Percentiles rank a stretch among this genome's conserved stretches.
Evolutionary conservation across 1,140 invertebrate species (phyloP).

Genomic region (Euura lappo): DNA sequence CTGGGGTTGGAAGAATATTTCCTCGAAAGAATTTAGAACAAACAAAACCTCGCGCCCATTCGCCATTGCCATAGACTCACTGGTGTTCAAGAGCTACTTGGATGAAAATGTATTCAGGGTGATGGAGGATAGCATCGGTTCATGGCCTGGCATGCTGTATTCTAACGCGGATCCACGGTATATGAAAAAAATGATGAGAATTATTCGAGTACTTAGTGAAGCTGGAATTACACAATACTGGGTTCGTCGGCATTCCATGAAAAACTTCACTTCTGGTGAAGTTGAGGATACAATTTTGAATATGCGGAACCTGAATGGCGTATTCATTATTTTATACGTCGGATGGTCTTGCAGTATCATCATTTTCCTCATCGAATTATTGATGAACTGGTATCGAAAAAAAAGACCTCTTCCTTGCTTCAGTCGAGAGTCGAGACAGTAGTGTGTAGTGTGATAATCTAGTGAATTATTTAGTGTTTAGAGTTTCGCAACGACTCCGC

Average conservation of each 20-base stretch:
- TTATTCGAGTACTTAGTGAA: conserved; percentile 24
- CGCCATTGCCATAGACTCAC: background rate
- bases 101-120: background rate
- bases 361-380: conserved; percentile 24
- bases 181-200: conserved; percentile 22
- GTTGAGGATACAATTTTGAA: background rate
- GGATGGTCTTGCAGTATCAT: conserved; percentile 29
- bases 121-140: background rate
- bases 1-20: background rate
- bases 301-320: conserved; percentile 17
- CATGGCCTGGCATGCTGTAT: background rate
- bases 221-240: conserved; percentile 30
- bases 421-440: background rate
- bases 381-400: background rate
- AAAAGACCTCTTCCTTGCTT: background rate
- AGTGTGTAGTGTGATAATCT: background rate
- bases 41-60: background rate
- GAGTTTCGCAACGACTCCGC: too few species aligned
- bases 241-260: conserved; percentile 8
- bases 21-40: background rate
- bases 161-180: background rate
- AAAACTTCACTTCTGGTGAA: background rate
- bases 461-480: too few species aligned
- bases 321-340: conserved; percentile 27
- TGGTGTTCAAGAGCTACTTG: background rate